Percentiles rank a stretch among this genome's conserved stretches.
Evolutionary conservation across 2,888 invertebrate genomes (phyloP).

Genomic region (Macaria notata): DNA sequence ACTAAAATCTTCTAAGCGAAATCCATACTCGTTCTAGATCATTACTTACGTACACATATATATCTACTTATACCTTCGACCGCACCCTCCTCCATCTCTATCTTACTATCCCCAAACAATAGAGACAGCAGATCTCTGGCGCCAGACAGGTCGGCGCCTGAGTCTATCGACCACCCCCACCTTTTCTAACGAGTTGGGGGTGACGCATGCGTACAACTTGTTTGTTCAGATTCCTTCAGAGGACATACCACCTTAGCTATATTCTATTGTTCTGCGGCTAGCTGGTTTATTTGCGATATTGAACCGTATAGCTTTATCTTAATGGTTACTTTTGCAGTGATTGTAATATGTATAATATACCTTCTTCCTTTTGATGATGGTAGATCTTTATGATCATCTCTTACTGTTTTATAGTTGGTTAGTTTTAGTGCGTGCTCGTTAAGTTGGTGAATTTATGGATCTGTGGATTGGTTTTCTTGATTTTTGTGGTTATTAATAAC

Average conservation of each 20-base stretch:
- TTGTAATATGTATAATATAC: too few relatives aligned
- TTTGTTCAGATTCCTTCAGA: slow-evolving; percentile 55
- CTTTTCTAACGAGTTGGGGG: slow-evolving; percentile 27
- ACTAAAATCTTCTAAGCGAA: too few relatives aligned
- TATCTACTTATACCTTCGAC: slow-evolving; percentile 2
- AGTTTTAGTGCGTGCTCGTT: slow-evolving; percentile 16
- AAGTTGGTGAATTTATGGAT: slow-evolving; percentile 3
- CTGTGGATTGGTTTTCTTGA: slow-evolving; percentile 20
- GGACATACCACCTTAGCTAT: too few relatives aligned
- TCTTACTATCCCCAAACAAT: slow-evolving; percentile 15
- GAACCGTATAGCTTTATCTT: too few relatives aligned
- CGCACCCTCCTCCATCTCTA: slow-evolving; percentile 19
- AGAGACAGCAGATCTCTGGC: slow-evolving; percentile 43
- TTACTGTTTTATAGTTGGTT: slow-evolving; percentile 22
- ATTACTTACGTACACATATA: too few relatives aligned
- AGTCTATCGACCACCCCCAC: slow-evolving; percentile 64
- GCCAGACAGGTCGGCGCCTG: slow-evolving; percentile 76
- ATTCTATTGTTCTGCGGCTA: too few relatives aligned
- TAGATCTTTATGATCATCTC: slow-evolving; percentile 39
- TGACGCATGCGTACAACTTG: slow-evolving; percentile 61
- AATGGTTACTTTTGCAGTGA: too few relatives aligned
- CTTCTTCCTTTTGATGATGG: slow-evolving; percentile 43
- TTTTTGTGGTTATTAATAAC: background rate
- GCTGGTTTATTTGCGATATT: too few relatives aligned
- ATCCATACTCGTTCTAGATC: too few relatives aligned